Conservation (phyloP, 2,113 vertebrate species). For the Picathartes gymnocephalus region DNA sequence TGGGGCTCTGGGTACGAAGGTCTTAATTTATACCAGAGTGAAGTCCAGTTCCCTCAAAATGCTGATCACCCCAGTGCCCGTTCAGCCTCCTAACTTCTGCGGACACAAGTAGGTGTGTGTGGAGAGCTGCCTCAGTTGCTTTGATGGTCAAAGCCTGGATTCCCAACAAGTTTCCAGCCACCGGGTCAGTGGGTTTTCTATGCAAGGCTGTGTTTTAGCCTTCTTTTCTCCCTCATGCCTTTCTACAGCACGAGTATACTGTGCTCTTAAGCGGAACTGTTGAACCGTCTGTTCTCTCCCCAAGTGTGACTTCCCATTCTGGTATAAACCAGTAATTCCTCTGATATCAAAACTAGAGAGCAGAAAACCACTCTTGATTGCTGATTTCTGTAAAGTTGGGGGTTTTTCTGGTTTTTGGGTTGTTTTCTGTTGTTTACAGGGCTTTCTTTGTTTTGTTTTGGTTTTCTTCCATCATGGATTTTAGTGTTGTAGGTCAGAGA, state of each 20-base stretch:
- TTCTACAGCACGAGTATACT: neutral
- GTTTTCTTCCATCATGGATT: neutral
- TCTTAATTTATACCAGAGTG: neutral
- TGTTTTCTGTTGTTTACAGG: neutral
- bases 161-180: neutral
- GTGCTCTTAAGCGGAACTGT: neutral
- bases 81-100: neutral
- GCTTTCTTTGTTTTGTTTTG: neutral
- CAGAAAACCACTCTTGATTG: neutral
- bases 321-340: neutral
- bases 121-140: fast-evolving
- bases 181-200: neutral
- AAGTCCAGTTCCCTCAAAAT: neutral
- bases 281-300: neutral
- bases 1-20: neutral
- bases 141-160: neutral
- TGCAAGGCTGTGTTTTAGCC: neutral
- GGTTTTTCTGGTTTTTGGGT: neutral
- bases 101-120: neutral
- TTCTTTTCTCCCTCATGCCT: neutral
- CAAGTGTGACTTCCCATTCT: neutral
- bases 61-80: neutral
- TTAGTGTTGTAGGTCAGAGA: neutral
- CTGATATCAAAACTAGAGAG: neutral
- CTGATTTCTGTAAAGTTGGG: neutral